Evolutionary conservation across 2,113 vertebrate species (phyloP).

Genomic region (Rhinogobius similis): DNA sequence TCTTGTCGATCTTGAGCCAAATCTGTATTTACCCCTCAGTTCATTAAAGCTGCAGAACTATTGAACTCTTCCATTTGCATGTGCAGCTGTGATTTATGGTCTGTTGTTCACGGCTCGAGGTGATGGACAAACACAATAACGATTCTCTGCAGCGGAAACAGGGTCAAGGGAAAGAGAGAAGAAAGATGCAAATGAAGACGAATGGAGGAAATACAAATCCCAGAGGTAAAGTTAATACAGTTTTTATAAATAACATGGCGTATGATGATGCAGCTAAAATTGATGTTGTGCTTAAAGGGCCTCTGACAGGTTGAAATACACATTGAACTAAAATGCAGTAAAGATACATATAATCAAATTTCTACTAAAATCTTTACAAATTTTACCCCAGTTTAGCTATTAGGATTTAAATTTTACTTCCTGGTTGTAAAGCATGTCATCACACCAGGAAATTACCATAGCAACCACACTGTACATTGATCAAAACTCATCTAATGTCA

Average conservation of each 20-base stretch:
- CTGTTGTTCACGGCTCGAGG: conserved; percentile 27
- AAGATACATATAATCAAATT: too few relatives aligned
- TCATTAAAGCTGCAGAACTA: conserved; percentile 19
- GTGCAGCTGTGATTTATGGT: conserved; percentile 42
- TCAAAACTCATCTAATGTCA: too few relatives aligned
- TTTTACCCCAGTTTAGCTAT: too few relatives aligned
- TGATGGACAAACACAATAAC: conserved; percentile 29
- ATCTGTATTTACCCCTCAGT: conserved; percentile 5
- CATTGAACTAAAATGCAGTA: too few relatives aligned
- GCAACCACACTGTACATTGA: too few relatives aligned
- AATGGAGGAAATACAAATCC: conserved; percentile 2
- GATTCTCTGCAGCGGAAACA: conserved; percentile 33
- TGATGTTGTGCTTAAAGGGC: too few relatives aligned
- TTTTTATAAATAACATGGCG: conserved; percentile 9
- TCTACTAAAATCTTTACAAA: too few relatives aligned
- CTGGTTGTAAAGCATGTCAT: too few relatives aligned
- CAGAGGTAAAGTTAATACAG: not conserved
- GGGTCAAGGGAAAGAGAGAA: conserved; percentile 8
- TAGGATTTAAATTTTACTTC: too few relatives aligned
- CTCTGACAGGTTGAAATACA: too few relatives aligned
- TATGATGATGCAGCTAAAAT: not conserved
- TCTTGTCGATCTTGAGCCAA: not conserved
- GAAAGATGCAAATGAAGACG: conserved; percentile 33
- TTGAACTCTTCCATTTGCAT: conserved; percentile 33
- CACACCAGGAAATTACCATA: too few relatives aligned